A percentile compares a stretch with the other conserved stretches of the same genome.
These are phyloP conservation scores for Pelodiscus sinensis DNA, from an alignment of 2,113 vertebrate species.

Conservation along the genomic window DNA sequence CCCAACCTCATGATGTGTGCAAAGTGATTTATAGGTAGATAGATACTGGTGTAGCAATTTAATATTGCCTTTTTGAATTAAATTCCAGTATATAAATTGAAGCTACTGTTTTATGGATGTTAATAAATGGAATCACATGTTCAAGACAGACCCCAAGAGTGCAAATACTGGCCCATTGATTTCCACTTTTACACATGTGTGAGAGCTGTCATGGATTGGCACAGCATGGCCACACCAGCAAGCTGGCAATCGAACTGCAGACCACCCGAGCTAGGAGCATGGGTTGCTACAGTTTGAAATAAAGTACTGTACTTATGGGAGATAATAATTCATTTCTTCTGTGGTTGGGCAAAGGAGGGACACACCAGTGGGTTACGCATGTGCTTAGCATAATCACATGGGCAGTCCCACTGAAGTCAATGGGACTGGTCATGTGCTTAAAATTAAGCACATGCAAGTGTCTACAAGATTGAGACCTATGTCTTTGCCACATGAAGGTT, in stretches of 20 bases:
- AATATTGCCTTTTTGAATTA: slow-evolving; percentile 8
- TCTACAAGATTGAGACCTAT: not conserved
- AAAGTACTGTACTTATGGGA: not conserved
- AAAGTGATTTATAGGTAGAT: not conserved
- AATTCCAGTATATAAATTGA: slow-evolving; percentile 45
- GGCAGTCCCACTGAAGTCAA: not conserved
- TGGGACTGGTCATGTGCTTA: not conserved
- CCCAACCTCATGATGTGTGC: slow-evolving; percentile 9
- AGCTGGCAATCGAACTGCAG: not conserved
- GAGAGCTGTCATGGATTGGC: not conserved
- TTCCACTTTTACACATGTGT: not conserved
- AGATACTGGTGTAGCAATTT: slow-evolving; percentile 37
- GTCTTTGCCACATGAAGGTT: not conserved
- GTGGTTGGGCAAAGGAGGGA: not conserved
- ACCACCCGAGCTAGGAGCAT: not conserved
- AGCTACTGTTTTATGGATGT: slow-evolving; percentile 33
- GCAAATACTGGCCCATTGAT: slow-evolving; percentile 19
- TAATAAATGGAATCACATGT: slow-evolving; percentile 44
- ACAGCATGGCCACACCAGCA: not conserved
- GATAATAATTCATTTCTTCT: not conserved
- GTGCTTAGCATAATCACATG: not conserved
- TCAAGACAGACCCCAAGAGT: slow-evolving; percentile 27
- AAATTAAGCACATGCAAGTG: not conserved
- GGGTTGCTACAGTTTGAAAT: not conserved
- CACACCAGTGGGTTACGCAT: not conserved